Percentiles rank a stretch among this genome's conserved stretches.
phyloP scores from a whole-genome alignment of 2,888 invertebrate species.

The Iselma pallidipennis region DNA sequence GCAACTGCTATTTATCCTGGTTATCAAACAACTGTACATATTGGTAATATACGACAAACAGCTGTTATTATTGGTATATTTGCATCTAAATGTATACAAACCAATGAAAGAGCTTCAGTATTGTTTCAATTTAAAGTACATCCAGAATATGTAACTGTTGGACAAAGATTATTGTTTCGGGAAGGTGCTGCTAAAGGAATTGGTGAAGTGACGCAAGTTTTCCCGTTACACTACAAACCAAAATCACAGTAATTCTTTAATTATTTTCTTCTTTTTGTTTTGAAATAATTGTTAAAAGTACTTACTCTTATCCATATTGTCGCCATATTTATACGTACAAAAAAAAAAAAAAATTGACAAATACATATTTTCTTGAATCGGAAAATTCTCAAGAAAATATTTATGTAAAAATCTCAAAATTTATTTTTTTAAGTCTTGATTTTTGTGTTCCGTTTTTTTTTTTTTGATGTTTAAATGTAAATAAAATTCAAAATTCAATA shows the following conservation, averaged over 20 bases:
- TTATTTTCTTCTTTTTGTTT: neutral
- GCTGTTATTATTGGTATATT: slow-evolving; percentile 83
- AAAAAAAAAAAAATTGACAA: neutral
- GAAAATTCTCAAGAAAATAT: no score
- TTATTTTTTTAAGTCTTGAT: neutral
- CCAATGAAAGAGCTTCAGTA: slow-evolving; percentile 85
- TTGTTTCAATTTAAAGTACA: slow-evolving; percentile 86
- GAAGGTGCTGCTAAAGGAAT: slow-evolving; percentile 86
- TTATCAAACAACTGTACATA: slow-evolving; percentile 91
- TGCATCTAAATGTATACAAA: slow-evolving; percentile 68
- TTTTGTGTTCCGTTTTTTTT: neutral
- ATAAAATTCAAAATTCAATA: neutral
- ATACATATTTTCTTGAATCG: neutral
- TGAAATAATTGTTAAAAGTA: neutral
- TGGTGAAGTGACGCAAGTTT: slow-evolving; percentile 79
- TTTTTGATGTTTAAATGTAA: neutral
- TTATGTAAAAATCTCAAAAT: no score
- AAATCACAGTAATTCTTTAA: neutral
- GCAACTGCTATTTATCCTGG: slow-evolving; percentile 81
- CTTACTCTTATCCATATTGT: neutral
- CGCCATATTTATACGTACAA: slow-evolving; percentile 1
- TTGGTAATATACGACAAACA: slow-evolving; percentile 94
- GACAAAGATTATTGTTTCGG: slow-evolving; percentile 80
- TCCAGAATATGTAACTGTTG: slow-evolving; percentile 83
- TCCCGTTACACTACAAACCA: slow-evolving; percentile 55